Evolutionary conservation across 2,888 invertebrate genomes (phyloP), one percentile per base, ranked within the genome.

Genomic region (Lithosia quadra): DNA sequence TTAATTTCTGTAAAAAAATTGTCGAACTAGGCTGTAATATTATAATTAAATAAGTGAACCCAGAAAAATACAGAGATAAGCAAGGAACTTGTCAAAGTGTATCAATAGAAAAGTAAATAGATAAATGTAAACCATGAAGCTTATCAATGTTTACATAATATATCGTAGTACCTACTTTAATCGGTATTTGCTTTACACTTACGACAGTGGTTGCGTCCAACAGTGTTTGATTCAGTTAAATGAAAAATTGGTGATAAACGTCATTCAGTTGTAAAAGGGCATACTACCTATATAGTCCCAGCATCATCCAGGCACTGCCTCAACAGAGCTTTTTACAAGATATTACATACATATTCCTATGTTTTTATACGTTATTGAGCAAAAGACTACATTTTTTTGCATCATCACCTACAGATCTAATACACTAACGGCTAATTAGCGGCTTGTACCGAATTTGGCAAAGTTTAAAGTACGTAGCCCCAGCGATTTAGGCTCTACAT

Each of bases 51-150:
- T 49, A 49, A 49, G 49, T 18, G n/a, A 49, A 8, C n/a, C 4
- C 49, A 49, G 49, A 49, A 49, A 49, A 49, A n/a, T 49, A n/a
- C 18, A 49, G 49, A 49, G 49, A 49, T 49, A 49, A n/a, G 49
- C 49, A 49, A 49, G 49, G 49, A 49, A 49, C 49, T 49, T 49
- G 49, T n/a, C 60, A 11, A 56, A 53, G 53, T 53, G 49, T 49
- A 86, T 89, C 85, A 87, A 88, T 84, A 81, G 81, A 77, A 84
- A 85, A 79, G 85, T 84, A 90, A 90, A 88, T 33, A 80, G 89
- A 89, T 90, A 87, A 80, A 80, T 76, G 82, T 79, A 79, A 77
- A 77, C 78, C 78, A 77, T 77, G 81, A 75, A 78, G 73, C 82
- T 86, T 89, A 88, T 88, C 87, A 76, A 81, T 83, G 87, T 86